Evolutionary conservation across 1,140 invertebrate genomes (phyloP), one percentile per base, ranked within the genome.

Genomic region (Steinernema khuongi): DNA sequence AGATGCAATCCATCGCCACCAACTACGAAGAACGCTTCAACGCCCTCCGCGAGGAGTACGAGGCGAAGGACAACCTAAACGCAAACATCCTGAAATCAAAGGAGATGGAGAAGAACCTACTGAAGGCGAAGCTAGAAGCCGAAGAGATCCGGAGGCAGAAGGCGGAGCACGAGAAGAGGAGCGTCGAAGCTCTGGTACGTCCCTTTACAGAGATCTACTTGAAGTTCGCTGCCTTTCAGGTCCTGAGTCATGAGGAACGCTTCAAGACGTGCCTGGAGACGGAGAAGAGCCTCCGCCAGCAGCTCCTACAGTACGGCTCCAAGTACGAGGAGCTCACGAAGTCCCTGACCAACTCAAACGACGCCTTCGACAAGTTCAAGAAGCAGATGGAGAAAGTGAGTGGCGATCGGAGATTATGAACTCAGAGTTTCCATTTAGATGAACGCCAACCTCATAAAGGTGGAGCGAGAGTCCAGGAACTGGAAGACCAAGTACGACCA

Each of bases 341-440:
- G 19, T 60, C 50, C 4, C 19, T 60, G 50, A 60, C 7, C 50
- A 60, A 22, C 19, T 60, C 50, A 22, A 60, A 60, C 19, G 50
- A 60, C 11, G 50, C 50, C 26, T 60, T 60, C 50, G 50, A 60
- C 50, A 60, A 60, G 19, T 60, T 60, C 19, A 60, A 60, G 22
- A 60, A 60, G 26, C 50, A 60, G 50, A 60, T 60, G 50, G 50
- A 60, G 19, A 60, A 60, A 22, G 50, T 60, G n/a, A n/a, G 4
- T 60, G 7, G 26, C 4, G 7, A 7, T 60, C 50, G 11, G 2
- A 22, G 4, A 22, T 60, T 26, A 60, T 22, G 22, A 26, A 7
- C 26, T 60, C 19, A 4, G 4, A 14, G 26, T 60, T 60, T 22
- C 50, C 4, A 7, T 60, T 22, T 22, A 60, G 50, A 60, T 60